Evolutionary conservation across 2,113 vertebrate species (phyloP), one percentile per base, ranked within the genome.

Genomic region (Plestiodon gilberti): DNA sequence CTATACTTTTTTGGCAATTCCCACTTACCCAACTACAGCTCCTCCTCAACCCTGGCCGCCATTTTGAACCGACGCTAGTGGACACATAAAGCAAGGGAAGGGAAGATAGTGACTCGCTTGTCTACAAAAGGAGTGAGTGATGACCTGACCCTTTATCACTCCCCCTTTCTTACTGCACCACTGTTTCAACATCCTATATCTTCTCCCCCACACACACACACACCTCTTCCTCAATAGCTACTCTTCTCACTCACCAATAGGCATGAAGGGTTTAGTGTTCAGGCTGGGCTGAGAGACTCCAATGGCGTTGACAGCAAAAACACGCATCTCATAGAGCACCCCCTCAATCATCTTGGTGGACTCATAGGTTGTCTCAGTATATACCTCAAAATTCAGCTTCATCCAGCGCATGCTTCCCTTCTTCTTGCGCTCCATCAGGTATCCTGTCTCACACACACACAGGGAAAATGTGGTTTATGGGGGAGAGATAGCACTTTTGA

Each of bases 341-440:
- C 98, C 98, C 92, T 99, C 98, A 3, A 98, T 98, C 98, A 99
- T 99, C 94, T 95, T 97, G 94, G 97, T 98, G 13, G 97, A 97
- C 89, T 98, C 97, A 0, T 98, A 98, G 0, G 96, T 96, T 1
- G 93, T 96, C 15, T 95, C 96, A 28, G 97, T 95, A 2, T 94
- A 96, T 6, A 97, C 96, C 52, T 99, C 98, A n/a, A 98, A 99
- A 94, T 98, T 99, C 82, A 98, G 95, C 93, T 97, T 98, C 93
- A 98, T 98, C 98, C 98, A 99, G 38, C 97, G 96, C 7, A 93
- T 81, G 1, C 98, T 98, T 67, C 96, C 97, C n/a, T 96, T 95
- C 95, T 99, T 99, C 95, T 96, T 98, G 85, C 97, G 96, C 94
- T 99, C 98, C 94, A 99, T 93, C 87, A 98, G 96, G 91, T 99